Percentiles rank a stretch among this genome's conserved stretches.
phyloP scores from a whole-genome alignment of 2,888 invertebrate species.

The Macrosoma leucophasiata region DNA sequence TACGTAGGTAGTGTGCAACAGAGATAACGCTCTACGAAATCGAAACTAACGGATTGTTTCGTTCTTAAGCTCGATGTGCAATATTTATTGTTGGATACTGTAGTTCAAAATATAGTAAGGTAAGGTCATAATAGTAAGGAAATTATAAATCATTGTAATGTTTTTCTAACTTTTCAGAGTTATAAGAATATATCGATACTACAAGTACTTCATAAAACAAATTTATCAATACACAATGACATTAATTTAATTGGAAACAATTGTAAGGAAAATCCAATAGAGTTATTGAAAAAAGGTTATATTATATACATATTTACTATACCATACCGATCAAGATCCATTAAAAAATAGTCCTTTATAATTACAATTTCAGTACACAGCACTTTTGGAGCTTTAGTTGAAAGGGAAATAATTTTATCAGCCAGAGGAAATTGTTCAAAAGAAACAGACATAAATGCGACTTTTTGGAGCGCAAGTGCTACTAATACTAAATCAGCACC shows the following conservation, averaged over 20 bases:
- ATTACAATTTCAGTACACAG: constrained; percentile 46
- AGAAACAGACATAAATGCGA: constrained; percentile 42
- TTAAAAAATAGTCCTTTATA: constrained; percentile 3
- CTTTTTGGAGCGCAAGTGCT: constrained; percentile 35
- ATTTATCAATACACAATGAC: constrained; percentile 33
- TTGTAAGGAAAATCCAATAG: constrained; percentile 45
- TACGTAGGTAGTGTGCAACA: no score
- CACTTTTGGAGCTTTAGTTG: constrained; percentile 52
- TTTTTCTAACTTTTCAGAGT: constrained; percentile 34
- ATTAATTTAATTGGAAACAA: constrained; percentile 19
- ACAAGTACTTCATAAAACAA: constrained; percentile 65
- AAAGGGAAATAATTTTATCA: constrained; percentile 53
- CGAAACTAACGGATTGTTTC: no score
- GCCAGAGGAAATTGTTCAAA: constrained; percentile 25
- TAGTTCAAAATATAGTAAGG: no score
- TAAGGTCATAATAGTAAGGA: neutral
- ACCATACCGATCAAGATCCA: neutral
- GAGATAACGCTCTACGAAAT: no score
- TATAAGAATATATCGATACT: constrained; percentile 53
- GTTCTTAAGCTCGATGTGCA: no score
- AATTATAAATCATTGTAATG: neutral
- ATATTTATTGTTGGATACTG: no score
- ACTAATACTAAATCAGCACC: constrained; percentile 36
- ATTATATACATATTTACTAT: no score
- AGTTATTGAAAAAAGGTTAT: constrained; percentile 52